Percentiles rank a stretch among this genome's conserved stretches.
phyloP scores from a whole-genome alignment of 1,140 invertebrate species.

The Drosophila pallidifrons region DNA sequence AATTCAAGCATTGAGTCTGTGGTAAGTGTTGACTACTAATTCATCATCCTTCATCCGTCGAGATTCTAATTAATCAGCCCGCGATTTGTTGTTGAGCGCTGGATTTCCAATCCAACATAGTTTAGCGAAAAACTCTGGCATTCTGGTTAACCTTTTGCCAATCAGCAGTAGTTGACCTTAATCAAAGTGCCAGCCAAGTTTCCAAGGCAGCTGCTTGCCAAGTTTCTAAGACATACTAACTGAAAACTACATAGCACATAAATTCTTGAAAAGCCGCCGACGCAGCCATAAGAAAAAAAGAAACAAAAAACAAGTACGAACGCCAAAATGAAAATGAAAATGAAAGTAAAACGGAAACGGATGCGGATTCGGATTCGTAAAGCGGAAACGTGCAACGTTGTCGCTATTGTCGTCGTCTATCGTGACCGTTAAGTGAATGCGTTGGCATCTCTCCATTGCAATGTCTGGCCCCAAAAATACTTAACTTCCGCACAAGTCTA shows the following conservation, averaged over 20 bases:
- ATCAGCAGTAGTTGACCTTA: slow-evolving; percentile 56
- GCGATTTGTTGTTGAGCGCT: neutral
- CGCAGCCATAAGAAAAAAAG: neutral
- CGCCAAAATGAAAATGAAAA: neutral
- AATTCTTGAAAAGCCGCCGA: slow-evolving; percentile 30
- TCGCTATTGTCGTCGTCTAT: slow-evolving; percentile 43
- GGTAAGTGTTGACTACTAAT: slow-evolving; percentile 57
- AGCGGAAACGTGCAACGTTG: slow-evolving; percentile 71
- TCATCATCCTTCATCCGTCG: neutral
- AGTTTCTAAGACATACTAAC: slow-evolving; percentile 33
- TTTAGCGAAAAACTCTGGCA: neutral
- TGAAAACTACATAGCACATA: slow-evolving; percentile 55
- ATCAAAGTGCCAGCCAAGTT: slow-evolving; percentile 44
- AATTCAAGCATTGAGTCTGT: slow-evolving; percentile 74
- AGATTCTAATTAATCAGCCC: neutral
- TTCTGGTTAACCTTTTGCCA: slow-evolving; percentile 54
- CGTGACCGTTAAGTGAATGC: slow-evolving; percentile 56
- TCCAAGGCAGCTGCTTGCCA: neutral
- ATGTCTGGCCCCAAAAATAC: slow-evolving; percentile 4
- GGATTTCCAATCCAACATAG: neutral
- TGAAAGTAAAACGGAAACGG: slow-evolving; percentile 32
- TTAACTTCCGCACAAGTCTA: slow-evolving; percentile 4
- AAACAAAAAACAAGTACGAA: slow-evolving; percentile 1
- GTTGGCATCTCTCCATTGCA: slow-evolving; percentile 47
- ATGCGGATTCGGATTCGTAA: slow-evolving; percentile 61